Base-by-base conservation (phyloP, 2,888 invertebrate species). In the Chironomus riparius region DNA sequence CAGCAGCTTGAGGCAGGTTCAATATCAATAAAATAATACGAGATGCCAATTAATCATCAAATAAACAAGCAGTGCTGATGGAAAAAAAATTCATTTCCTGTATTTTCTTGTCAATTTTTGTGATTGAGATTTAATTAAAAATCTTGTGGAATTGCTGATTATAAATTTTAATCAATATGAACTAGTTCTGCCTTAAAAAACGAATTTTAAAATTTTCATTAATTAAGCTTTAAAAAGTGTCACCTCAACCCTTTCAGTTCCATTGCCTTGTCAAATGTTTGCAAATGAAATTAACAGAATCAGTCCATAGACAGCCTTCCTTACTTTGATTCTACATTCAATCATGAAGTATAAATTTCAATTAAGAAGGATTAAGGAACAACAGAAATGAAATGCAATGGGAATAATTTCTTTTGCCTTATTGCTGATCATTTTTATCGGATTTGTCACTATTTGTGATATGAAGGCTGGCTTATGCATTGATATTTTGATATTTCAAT, bases 321-420 rank as follows among this genome's bases (percentile, higher is more conserved):
- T 4, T 38, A 38, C 38, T 38, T 38, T 38, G 7, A 38, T 38
- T 38, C 38, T 38, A 10, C 10, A 38, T 38, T 10, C 38, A 38
- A 10, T 38, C 38, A 56, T 24, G 10, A 65, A 24, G 65, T 65
- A 65, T 65, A 65, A 65, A 65, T 65, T 65, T 65, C 65, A 65
- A 65, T 65, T 65, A 65, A 65, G 65, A 22, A 65, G 24, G 65
- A 65, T 65, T 65, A 24, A 24, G 13, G 65, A 65, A n/a, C n/a
- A 24, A 5, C 5, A 28, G 28, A 28, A 28, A 28, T 28, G 28
- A 28, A 7, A 38, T 38, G 38, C 7, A 38, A 21, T 24, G 21
- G 18, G 65, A 21, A 13, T 7, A 38, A 38, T 38, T 2, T 38
- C 65, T n/a, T 65, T 65, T 24, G 65, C 22, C 62, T 62, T 21